phyloP scores from a whole-genome alignment of 2,888 invertebrate genomes.

The Ichneumoninae sp. region DNA sequence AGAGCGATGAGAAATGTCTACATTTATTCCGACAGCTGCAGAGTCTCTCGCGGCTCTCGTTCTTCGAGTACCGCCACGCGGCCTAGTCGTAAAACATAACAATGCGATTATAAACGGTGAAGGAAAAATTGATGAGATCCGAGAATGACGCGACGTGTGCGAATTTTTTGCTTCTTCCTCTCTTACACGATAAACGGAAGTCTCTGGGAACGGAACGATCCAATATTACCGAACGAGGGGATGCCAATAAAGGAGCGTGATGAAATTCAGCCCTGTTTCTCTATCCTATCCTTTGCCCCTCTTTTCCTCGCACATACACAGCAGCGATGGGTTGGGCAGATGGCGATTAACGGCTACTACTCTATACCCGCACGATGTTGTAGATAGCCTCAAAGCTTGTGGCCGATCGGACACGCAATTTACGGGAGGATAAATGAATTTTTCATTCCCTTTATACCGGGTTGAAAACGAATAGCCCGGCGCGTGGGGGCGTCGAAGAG shows the following conservation, averaged over 20 bases:
- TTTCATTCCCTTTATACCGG: conserved; percentile 56
- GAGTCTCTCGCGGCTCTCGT: not conserved
- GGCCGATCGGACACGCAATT: conserved; percentile 63
- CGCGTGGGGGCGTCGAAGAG: not conserved
- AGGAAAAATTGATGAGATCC: not conserved
- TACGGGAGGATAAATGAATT: conserved; percentile 66
- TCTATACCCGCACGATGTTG: conserved; percentile 12
- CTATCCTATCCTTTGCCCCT: conserved; percentile 1
- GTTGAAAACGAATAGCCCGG: conserved; percentile 51
- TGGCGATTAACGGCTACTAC: conserved; percentile 45
- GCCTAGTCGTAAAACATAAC: conserved; percentile 18
- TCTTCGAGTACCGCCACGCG: not conserved
- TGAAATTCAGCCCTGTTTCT: conserved; percentile 26
- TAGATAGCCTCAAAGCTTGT: conserved; percentile 38
- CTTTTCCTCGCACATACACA: not conserved
- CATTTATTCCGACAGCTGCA: conserved; percentile 16
- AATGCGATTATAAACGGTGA: conserved; percentile 3
- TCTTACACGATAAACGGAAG: conserved; percentile 40
- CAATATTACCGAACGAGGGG: conserved; percentile 23
- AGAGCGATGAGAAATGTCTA: conserved; percentile 34
- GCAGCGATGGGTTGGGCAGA: not conserved
- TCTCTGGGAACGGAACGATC: conserved; percentile 38
- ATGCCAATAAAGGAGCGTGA: conserved; percentile 45
- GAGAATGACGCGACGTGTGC: conserved; percentile 9
- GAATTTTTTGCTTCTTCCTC: conserved; percentile 10